phyloP scores from a whole-genome alignment of 2,113 vertebrate species.

The Sinosuthora webbiana region DNA sequence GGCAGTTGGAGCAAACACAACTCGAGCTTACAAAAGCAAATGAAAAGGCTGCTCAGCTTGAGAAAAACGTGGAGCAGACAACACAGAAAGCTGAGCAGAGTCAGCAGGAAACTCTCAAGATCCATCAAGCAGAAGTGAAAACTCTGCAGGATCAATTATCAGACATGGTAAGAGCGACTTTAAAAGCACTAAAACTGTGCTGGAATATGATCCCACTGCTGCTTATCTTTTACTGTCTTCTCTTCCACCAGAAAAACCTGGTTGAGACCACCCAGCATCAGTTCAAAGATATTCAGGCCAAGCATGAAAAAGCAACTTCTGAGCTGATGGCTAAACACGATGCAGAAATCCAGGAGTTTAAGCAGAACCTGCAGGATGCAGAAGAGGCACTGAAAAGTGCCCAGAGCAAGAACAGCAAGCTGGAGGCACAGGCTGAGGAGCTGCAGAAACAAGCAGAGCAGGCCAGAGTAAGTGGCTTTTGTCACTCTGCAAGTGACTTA shows the following conservation, averaged over 20 bases:
- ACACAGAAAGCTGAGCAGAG: conserved; percentile 77
- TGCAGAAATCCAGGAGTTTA: conserved; percentile 70
- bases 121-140: conserved; percentile 76
- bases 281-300: conserved; percentile 77
- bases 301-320: conserved; percentile 72
- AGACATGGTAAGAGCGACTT: conserved; percentile 78
- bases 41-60: conserved; percentile 76
- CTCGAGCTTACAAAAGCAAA: conserved; percentile 81
- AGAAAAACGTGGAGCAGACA: conserved; percentile 77
- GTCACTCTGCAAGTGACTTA: not conserved
- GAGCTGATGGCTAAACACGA: conserved; percentile 74
- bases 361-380: conserved; percentile 62
- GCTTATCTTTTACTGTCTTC: not conserved
- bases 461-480: conserved; percentile 75
- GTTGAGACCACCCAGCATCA: conserved; percentile 61
- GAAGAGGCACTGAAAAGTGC: conserved; percentile 73
- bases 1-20: conserved; percentile 87
- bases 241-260: conserved; percentile 68
- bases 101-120: conserved; percentile 70
- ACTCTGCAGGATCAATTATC: conserved; percentile 76
- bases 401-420: conserved; percentile 64
- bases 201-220: not conserved
- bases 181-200: not conserved
- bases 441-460: conserved; percentile 82
- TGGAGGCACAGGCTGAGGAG: conserved; percentile 78